These are phyloP conservation scores for Rhinolophus ferrumequinum DNA, from an alignment of 2,113 vertebrate genomes.

Conservation along the genomic window DNA sequence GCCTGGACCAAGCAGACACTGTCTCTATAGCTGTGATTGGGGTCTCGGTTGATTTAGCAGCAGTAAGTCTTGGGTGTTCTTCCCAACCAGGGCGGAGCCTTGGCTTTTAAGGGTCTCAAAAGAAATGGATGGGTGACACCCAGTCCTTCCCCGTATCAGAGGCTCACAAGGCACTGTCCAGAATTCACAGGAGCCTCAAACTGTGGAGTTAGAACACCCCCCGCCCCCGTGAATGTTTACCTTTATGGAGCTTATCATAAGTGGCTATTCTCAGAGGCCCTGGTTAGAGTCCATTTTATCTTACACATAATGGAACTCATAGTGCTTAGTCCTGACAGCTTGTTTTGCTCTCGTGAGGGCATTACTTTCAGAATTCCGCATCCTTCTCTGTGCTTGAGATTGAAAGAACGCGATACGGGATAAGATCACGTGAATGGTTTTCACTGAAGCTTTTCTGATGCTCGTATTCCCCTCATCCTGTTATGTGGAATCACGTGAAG, in stretches of 20 bases:
- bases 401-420: background rate
- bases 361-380: background rate
- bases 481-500: background rate
- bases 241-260: background rate
- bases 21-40: accelerated
- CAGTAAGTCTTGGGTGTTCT: accelerated
- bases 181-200: background rate
- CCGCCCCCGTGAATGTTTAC: too few relatives aligned
- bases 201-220: background rate
- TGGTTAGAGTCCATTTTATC: background rate
- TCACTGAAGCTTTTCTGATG: background rate
- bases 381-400: background rate
- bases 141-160: background rate
- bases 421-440: background rate
- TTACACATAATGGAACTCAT: background rate
- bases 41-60: accelerated
- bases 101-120: background rate
- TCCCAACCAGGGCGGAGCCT: background rate
- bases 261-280: background rate
- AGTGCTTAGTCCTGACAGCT: background rate
- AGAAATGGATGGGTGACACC: background rate
- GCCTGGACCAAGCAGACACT: background rate
- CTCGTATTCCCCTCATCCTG: background rate
- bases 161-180: background rate
- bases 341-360: background rate